These are phyloP conservation scores for Acanthosoma haemorrhoidale DNA, from an alignment of 2,888 invertebrate genomes.

Conservation along the genomic window DNA sequence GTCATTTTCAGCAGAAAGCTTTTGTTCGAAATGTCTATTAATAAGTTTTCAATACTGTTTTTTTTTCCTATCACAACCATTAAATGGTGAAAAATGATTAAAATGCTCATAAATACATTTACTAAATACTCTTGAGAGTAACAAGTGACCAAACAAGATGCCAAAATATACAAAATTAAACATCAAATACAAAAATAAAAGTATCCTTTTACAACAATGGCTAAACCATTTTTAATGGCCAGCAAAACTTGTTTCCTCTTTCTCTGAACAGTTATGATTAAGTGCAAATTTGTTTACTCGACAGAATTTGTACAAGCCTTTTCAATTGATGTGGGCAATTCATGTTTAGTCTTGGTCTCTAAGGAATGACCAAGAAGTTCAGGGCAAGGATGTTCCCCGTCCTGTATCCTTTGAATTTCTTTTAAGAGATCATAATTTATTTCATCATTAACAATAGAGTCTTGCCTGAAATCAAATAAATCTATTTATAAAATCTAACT, in stretches of 20 bases:
- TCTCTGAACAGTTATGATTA: background rate
- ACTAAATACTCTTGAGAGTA: too few relatives aligned
- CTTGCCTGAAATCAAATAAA: slow-evolving; percentile 56
- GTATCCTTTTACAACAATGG: background rate
- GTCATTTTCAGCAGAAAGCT: too few relatives aligned
- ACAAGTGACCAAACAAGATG: background rate
- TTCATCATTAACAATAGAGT: slow-evolving; percentile 79
- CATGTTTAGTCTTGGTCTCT: slow-evolving; percentile 71
- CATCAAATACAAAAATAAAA: slow-evolving; percentile 1
- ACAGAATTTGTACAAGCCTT: slow-evolving; percentile 37
- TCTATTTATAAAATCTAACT: slow-evolving; percentile 9
- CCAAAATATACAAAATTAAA: background rate
- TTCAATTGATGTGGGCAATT: slow-evolving; percentile 69
- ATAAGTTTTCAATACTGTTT: slow-evolving; percentile 1
- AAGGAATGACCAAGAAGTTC: slow-evolving; percentile 62
- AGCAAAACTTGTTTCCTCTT: background rate
- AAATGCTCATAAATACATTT: background rate
- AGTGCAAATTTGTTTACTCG: background rate
- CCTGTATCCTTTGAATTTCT: slow-evolving; percentile 67
- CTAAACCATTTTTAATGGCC: too few relatives aligned
- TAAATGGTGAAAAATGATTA: background rate
- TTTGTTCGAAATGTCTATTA: background rate
- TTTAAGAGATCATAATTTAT: slow-evolving; percentile 88
- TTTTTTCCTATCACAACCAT: background rate
- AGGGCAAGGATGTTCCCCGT: slow-evolving; percentile 65